A percentile compares a stretch with the other conserved stretches of the same genome.
These are phyloP conservation scores for Papilio machaon DNA, from an alignment of 1,140 invertebrate species.

Conservation along the genomic window DNA sequence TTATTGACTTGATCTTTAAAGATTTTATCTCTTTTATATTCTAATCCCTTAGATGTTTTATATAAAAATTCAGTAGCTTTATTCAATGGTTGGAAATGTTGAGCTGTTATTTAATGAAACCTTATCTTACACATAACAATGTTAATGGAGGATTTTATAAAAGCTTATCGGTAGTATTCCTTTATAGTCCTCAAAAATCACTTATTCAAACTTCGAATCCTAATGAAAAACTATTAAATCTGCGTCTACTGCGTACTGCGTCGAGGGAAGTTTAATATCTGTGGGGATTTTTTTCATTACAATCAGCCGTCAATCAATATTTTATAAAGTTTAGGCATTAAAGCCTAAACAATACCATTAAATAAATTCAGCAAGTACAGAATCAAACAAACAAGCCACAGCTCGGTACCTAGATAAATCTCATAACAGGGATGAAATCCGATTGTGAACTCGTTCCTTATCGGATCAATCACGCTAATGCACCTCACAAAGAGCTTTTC, in stretches of 20 bases:
- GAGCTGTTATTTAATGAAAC: too few relatives aligned
- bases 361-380: not conserved
- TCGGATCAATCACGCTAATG: slow-evolving; percentile 46
- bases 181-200: too few relatives aligned
- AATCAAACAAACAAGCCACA: slow-evolving; percentile 2
- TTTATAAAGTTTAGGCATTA: not conserved
- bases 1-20: not conserved
- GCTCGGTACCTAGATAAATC: slow-evolving; percentile 27
- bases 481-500: slow-evolving; percentile 35
- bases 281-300: too few relatives aligned
- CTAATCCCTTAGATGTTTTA: not conserved
- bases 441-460: slow-evolving; percentile 42
- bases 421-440: slow-evolving; percentile 32
- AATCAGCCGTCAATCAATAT: not conserved
- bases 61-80: not conserved
- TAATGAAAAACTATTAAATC: too few relatives aligned
- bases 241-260: too few relatives aligned
- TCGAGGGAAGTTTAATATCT: too few relatives aligned
- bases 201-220: too few relatives aligned
- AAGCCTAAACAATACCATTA: not conserved
- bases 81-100: not conserved
- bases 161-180: too few relatives aligned
- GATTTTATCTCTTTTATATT: not conserved
- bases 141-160: not conserved
- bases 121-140: not conserved